Evolutionary conservation across 1,140 invertebrate species (phyloP).

Genomic region (Leucophenga varia): DNA sequence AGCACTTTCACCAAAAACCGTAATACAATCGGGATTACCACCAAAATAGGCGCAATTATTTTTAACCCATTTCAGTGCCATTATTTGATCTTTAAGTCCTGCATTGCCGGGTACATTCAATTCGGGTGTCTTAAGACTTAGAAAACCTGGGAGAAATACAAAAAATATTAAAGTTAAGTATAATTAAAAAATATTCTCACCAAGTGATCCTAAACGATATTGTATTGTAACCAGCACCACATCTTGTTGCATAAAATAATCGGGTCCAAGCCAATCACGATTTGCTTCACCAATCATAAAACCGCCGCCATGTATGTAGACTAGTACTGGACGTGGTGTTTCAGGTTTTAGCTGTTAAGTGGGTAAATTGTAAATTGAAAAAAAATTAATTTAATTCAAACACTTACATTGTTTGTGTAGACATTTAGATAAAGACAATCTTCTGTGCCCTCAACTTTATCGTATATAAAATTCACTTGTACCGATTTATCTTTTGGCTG

Average conservation of each 20-base stretch:
- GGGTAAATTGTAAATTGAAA: too few relatives aligned
- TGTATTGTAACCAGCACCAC: conserved; percentile 58
- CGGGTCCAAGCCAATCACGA: conserved; percentile 56
- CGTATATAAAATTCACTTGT: conserved; percentile 43
- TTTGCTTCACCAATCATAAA: conserved; percentile 60
- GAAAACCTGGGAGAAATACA: conserved; percentile 31
- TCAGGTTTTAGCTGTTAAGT: conserved; percentile 38
- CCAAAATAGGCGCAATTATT: conserved; percentile 64
- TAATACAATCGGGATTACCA: conserved; percentile 58
- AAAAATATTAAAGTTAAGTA: not conserved
- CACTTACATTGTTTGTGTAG: conserved; percentile 66
- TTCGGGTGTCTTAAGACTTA: conserved; percentile 34
- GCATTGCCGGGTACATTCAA: conserved; percentile 62
- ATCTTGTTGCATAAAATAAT: conserved; percentile 62
- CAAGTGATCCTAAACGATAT: conserved; percentile 59
- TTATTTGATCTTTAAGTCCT: conserved; percentile 68
- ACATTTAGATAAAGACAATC: conserved; percentile 74
- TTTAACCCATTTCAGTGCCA: conserved; percentile 65
- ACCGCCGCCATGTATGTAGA: conserved; percentile 68
- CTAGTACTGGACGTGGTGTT: conserved; percentile 46
- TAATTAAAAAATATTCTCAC: conserved; percentile 22
- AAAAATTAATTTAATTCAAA: too few relatives aligned
- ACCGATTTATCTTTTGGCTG: conserved; percentile 54
- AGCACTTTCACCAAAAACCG: conserved; percentile 58
- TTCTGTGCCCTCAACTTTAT: conserved; percentile 60